phyloP scores from a whole-genome alignment of 2,113 vertebrate genomes.

The human region DNA sequence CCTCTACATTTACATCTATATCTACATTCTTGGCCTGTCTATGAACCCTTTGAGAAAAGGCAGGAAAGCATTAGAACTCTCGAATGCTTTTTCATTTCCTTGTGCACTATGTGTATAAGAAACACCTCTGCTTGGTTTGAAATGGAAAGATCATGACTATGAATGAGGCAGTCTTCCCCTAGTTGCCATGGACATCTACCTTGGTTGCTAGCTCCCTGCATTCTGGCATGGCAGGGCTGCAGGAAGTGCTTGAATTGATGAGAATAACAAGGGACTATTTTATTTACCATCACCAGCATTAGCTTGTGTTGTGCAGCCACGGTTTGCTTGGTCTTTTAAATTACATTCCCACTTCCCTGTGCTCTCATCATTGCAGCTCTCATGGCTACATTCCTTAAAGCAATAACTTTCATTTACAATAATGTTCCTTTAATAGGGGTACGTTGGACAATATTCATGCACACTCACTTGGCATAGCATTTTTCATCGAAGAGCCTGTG shows the following conservation, averaged over 20 bases:
- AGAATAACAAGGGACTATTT: not conserved
- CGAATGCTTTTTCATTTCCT: not conserved
- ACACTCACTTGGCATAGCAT: not conserved
- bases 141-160: not conserved
- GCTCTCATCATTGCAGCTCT: not conserved
- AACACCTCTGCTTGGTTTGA: not conserved
- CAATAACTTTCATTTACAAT: not conserved
- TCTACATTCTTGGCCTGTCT: not conserved
- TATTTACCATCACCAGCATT: not conserved
- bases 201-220: not conserved
- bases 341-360: not conserved
- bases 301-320: not conserved
- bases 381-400: not conserved
- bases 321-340: not conserved
- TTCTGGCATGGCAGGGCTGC: not conserved
- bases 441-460: not conserved
- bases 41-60: not conserved
- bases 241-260: not conserved
- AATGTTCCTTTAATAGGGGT: not conserved
- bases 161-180: not conserved
- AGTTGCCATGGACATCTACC: not conserved
- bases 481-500: not conserved
- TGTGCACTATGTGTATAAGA: not conserved
- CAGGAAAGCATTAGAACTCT: not conserved
- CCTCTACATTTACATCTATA: not conserved